phyloP scores from a whole-genome alignment of 2,113 vertebrate species.

The Butastur rufipennis region DNA sequence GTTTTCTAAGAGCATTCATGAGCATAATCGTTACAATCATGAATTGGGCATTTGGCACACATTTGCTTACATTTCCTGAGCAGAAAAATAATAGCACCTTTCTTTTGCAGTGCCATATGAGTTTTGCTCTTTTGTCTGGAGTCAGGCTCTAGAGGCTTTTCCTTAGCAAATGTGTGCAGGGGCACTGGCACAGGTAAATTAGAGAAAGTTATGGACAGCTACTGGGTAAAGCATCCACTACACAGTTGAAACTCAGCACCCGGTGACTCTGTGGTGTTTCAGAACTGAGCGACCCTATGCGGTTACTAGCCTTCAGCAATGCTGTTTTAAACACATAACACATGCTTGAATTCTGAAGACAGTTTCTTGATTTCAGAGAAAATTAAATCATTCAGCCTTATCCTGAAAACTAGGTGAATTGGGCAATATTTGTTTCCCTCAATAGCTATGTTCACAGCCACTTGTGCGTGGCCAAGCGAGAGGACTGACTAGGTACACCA shows the following conservation, averaged over 20 bases:
- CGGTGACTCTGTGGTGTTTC: rapidly evolving
- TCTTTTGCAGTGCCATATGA: neutral
- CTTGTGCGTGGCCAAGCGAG: neutral
- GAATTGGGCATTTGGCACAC: neutral
- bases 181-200: neutral
- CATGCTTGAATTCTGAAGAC: neutral
- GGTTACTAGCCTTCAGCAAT: neutral
- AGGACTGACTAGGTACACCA: neutral
- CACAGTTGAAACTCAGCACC: rapidly evolving
- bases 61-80: neutral
- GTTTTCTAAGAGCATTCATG: neutral
- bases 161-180: neutral
- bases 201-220: neutral
- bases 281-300: neutral
- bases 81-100: neutral
- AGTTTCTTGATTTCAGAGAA: neutral
- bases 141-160: neutral
- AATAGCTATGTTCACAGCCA: neutral
- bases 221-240: neutral
- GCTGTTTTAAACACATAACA: neutral
- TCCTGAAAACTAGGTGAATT: neutral
- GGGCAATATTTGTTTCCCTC: neutral
- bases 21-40: neutral
- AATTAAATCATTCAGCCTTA: neutral
- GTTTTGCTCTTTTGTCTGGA: neutral